phyloP scores from a whole-genome alignment of 2,113 vertebrate species.

The Carettochelys insculpta region DNA sequence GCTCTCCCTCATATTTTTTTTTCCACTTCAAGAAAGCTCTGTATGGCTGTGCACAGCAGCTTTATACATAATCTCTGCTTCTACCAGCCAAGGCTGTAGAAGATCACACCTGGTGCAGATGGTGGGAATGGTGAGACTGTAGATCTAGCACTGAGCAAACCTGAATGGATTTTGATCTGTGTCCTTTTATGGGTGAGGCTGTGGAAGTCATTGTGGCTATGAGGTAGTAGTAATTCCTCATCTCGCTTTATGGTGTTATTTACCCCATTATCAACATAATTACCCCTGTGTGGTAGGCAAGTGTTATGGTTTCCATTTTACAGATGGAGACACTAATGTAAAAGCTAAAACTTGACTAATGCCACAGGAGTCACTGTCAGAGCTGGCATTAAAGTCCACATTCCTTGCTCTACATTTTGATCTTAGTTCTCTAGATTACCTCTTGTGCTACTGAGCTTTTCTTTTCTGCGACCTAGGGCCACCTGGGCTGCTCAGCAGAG shows the following conservation, averaged over 20 bases:
- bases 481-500: background rate
- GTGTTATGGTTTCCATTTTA: background rate
- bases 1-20: conserved; percentile 12
- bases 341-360: background rate
- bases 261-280: background rate
- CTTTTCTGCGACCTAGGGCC: background rate
- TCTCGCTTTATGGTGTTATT: background rate
- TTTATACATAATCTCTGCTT: background rate
- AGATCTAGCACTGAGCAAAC: conserved; percentile 15
- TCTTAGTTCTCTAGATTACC: background rate
- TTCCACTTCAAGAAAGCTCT: background rate
- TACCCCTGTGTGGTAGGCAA: background rate
- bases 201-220: background rate
- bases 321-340: background rate
- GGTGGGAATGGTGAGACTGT: conserved; percentile 42
- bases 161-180: background rate
- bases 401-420: background rate
- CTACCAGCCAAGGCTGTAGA: background rate
- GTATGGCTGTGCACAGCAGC: background rate
- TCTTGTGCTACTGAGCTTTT: background rate
- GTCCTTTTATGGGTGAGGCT: background rate
- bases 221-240: background rate
- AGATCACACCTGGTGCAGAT: conserved; percentile 18
- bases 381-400: background rate
- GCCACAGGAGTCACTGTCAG: background rate